Conservation (phyloP, 2,888 invertebrate genomes). For the Cantharis rustica region DNA sequence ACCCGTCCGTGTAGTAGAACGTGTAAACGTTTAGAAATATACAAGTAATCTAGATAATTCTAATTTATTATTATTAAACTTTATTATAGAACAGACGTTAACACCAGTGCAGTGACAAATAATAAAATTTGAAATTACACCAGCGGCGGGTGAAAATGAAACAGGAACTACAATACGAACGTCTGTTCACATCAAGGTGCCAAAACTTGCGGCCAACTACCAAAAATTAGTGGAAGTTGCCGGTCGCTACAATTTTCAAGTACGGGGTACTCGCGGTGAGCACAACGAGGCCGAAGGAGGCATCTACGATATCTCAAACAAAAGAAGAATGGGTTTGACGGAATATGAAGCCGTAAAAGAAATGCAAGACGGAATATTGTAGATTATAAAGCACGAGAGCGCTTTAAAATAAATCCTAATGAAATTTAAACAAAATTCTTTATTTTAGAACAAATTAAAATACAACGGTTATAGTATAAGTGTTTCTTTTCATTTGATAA, state of each 20-base stretch:
- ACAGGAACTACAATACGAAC: constrained; percentile 72
- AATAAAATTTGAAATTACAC: too few relatives aligned
- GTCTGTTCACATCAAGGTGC: constrained; percentile 71
- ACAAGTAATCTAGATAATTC: too few relatives aligned
- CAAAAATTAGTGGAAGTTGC: constrained; percentile 63
- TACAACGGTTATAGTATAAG: constrained; percentile 8
- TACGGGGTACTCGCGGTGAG: constrained; percentile 65
- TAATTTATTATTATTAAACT: too few relatives aligned
- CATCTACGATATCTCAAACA: constrained; percentile 69
- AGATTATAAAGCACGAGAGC: constrained; percentile 64
- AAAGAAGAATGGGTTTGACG: constrained; percentile 67
- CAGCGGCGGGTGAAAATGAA: too few relatives aligned
- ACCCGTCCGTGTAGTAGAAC: too few relatives aligned
- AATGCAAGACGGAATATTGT: constrained; percentile 67
- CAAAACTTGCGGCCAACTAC: constrained; percentile 61
- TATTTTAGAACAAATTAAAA: constrained; percentile 18
- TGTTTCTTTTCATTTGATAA: background rate
- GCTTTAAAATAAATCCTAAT: background rate
- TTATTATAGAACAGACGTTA: too few relatives aligned
- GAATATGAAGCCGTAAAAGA: constrained; percentile 67
- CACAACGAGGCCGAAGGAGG: constrained; percentile 66
- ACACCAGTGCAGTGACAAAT: too few relatives aligned
- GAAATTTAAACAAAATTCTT: constrained; percentile 2
- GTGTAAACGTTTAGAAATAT: too few relatives aligned
- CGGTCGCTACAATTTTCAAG: constrained; percentile 63